Base-by-base conservation (phyloP, 1,140 invertebrate genomes). In the Acromyrmex echinatior region DNA sequence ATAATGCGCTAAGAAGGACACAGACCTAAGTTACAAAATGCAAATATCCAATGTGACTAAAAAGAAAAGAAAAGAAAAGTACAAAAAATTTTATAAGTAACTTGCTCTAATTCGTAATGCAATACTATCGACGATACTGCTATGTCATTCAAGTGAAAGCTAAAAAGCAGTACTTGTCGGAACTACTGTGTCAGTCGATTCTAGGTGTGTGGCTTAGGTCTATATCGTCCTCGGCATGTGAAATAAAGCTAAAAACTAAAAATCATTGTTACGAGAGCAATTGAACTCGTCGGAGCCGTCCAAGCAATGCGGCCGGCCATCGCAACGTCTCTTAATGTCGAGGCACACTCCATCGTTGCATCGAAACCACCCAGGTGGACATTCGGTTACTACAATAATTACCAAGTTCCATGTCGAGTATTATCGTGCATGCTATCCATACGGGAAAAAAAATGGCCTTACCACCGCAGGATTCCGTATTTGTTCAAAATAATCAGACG, bases 231-330 rank as follows among this genome's bases (percentile, higher is more conserved):
- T 82, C 68, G 35, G 53, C 65, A 53, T 2, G 14, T 74, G 12
- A 74, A 82, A 84, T 84, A 74, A 84, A 74, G 80, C 80, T 18
- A 80, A 65, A 80, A 65, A 58, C 76, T 51, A 70, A 70, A 70
- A 49, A 21, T 79, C 62, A 85, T 85, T 92, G 96, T 96, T 84
- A 84, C 56, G 70, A 97, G 96, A 93, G 93, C 97, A 97, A 92
- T 96, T 95, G 56, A 93, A 94, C 95, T 98, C 98, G 95, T 98
- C 98, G 53, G 97, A 97, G 78, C 96, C 95, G 92, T 98, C 97
- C 12, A 86, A 90, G 94, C 97, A 98, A 91, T 98, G 96, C 51
- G 91, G 91, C 10, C 95, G 92, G 79, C 96, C 96, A 93, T 98
- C 96, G 93, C 97, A 98, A 79, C 96, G 92, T 92, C 94, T 95